Evolutionary conservation across 2,888 invertebrate genomes (phyloP).

Genomic region (Apamea sordens): DNA sequence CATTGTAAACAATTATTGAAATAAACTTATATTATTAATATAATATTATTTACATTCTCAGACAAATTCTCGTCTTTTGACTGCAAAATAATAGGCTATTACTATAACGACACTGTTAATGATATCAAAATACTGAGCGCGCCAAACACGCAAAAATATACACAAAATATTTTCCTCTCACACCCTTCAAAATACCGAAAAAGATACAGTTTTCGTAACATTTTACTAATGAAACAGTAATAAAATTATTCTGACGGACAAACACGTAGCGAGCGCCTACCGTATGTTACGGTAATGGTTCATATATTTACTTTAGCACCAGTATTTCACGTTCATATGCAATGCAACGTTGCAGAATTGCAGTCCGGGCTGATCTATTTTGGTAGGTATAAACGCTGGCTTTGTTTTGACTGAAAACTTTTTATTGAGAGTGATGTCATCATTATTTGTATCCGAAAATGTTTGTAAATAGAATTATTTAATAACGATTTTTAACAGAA

Average conservation of each 20-base stretch:
- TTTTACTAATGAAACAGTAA: slow-evolving; percentile 59
- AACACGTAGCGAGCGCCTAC: slow-evolving; percentile 47
- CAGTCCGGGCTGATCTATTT: slow-evolving; percentile 34
- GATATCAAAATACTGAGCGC: background rate
- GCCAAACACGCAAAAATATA: background rate
- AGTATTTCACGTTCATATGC: slow-evolving; percentile 49
- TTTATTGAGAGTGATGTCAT: slow-evolving; percentile 17
- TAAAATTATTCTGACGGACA: slow-evolving; percentile 64
- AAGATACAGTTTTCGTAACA: background rate
- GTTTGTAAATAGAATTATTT: too few relatives aligned
- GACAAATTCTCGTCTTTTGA: background rate
- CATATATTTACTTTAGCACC: slow-evolving; percentile 59
- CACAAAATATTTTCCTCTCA: background rate
- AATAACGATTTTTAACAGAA: background rate
- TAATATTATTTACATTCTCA: background rate
- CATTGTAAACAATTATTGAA: too few relatives aligned
- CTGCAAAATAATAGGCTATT: background rate
- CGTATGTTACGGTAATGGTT: slow-evolving; percentile 61
- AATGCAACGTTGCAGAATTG: slow-evolving; percentile 43
- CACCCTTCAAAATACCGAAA: background rate
- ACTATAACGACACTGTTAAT: background rate
- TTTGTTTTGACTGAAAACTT: slow-evolving; percentile 19
- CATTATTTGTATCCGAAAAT: background rate
- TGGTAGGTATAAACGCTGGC: slow-evolving; percentile 1
- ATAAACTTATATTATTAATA: too few relatives aligned